Conservation (phyloP, 1,140 invertebrate species). For the Prorops nasuta region DNA sequence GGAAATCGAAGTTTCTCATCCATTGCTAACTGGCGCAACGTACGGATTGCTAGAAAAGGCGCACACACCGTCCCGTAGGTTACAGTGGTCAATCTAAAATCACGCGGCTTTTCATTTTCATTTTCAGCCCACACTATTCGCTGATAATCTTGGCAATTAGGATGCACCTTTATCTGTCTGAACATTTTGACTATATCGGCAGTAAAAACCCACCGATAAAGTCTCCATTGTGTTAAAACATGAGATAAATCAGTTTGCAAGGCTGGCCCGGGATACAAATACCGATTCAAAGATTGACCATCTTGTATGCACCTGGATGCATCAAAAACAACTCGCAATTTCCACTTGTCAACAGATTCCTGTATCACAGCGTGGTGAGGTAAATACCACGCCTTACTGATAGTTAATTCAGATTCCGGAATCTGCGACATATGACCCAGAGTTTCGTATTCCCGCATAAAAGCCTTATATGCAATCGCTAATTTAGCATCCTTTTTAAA, state of each 20-base stretch:
- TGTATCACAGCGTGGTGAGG: slow-evolving; percentile 1
- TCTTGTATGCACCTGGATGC: neutral
- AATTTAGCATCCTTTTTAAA: neutral
- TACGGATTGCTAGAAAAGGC: slow-evolving; percentile 33
- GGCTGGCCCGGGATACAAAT: neutral
- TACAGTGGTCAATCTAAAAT: slow-evolving; percentile 32
- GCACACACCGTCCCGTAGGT: slow-evolving; percentile 37
- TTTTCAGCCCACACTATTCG: slow-evolving; percentile 34
- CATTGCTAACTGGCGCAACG: slow-evolving; percentile 26
- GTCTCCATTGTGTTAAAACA: neutral
- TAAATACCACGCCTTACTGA: neutral
- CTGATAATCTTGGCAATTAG: slow-evolving; percentile 4
- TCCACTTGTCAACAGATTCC: neutral
- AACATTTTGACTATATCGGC: slow-evolving; percentile 39
- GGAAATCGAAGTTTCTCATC: slow-evolving; percentile 23
- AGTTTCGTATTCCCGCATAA: neutral
- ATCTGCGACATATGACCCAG: neutral
- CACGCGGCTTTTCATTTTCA: slow-evolving; percentile 7
- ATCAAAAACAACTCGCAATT: slow-evolving; percentile 5
- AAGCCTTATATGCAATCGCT: neutral
- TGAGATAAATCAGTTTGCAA: neutral
- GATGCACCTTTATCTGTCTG: slow-evolving; percentile 25
- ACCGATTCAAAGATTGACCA: neutral
- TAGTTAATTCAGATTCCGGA: neutral
- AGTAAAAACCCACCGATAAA: slow-evolving; percentile 1